Evolutionary conservation across 2,113 vertebrate genomes (phyloP).

Genomic region (Ivindomyrus marchei): DNA sequence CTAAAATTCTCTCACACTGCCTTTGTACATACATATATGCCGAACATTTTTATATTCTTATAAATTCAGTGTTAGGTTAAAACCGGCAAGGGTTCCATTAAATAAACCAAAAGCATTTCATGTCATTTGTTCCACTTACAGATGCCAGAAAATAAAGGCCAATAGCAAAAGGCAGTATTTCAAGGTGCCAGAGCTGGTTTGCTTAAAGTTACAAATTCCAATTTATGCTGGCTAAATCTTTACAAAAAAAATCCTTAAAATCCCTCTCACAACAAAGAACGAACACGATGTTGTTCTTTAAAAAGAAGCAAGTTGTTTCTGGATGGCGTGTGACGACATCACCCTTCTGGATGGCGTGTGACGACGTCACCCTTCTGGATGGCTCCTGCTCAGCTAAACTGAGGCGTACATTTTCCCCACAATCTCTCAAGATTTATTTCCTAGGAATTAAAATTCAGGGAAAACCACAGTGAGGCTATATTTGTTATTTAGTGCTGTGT

Average conservation of each 20-base stretch:
- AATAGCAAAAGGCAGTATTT: background rate
- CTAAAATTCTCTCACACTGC: background rate
- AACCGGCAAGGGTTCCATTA: background rate
- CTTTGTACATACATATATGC: background rate
- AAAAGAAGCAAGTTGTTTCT: conserved; percentile 30
- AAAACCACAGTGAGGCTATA: background rate
- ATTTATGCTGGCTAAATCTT: conserved; percentile 43
- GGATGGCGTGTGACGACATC: background rate
- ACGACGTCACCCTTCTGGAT: background rate
- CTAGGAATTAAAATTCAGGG: background rate
- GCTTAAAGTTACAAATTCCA: conserved; percentile 29
- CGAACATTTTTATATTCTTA: background rate
- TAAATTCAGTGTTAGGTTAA: conserved; percentile 3
- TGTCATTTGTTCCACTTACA: background rate
- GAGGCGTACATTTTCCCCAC: background rate
- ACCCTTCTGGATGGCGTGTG: background rate
- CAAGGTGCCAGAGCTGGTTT: background rate
- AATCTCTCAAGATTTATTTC: background rate
- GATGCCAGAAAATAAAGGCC: background rate
- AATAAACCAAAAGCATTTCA: background rate
- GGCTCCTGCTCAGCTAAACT: background rate
- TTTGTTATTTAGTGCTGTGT: background rate
- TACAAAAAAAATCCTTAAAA: conserved; percentile 26
- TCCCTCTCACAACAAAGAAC: conserved; percentile 36
- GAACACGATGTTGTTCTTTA: conserved; percentile 32